Conservation (phyloP, 2,113 vertebrate species). For the Sphyrna mokarran region DNA sequence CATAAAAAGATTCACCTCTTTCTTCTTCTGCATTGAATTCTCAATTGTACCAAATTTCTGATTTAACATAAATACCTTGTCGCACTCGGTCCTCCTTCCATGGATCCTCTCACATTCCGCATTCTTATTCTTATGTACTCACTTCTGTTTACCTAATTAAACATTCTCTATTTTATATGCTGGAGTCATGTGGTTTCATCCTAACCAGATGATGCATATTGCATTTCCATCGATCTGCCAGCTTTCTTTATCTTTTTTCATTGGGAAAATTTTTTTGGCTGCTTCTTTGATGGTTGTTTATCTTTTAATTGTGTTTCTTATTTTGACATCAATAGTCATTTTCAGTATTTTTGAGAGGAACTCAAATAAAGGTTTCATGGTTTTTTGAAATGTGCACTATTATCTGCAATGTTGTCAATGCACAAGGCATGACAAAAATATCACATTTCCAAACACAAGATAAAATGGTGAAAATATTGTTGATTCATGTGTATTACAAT, state of each 20-base stretch:
- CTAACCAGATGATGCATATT: not conserved
- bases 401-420: not conserved
- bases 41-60: not conserved
- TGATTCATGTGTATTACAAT: not conserved
- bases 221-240: not conserved
- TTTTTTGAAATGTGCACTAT: not conserved
- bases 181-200: not conserved
- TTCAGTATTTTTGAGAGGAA: not conserved
- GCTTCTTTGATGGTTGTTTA: not conserved
- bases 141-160: not conserved
- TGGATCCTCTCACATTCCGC: not conserved
- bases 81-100: not conserved
- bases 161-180: not conserved
- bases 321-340: not conserved
- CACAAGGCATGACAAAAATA: not conserved
- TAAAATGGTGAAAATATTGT: constrained; percentile 1
- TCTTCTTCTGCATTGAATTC: not conserved
- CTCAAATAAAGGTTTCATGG: not conserved
- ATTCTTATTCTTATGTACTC: not conserved
- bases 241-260: not conserved
- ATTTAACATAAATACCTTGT: not conserved
- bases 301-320: not conserved
- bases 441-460: not conserved
- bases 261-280: not conserved
- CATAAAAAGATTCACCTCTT: not conserved